Conservation (phyloP, 2,888 invertebrate species). For the Oxycera nigricornis region DNA sequence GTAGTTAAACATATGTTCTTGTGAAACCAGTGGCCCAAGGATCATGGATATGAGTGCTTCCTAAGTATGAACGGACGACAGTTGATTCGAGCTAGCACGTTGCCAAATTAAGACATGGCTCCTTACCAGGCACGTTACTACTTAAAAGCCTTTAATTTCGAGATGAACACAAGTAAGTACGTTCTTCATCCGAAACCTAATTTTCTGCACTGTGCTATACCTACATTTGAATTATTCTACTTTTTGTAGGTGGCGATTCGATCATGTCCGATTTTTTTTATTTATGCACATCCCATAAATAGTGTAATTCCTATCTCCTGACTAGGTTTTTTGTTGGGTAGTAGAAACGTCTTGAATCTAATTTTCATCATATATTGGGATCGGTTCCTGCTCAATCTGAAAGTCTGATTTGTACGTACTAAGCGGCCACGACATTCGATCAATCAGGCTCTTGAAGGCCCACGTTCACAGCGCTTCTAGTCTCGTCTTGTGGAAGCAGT, state of each 20-base stretch:
- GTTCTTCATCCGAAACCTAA: no score
- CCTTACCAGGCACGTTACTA: no score
- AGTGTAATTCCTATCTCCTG: not conserved
- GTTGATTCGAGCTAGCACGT: no score
- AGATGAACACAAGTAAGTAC: no score
- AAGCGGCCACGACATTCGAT: not conserved
- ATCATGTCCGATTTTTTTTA: not conserved
- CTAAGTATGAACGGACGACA: no score
- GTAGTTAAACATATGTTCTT: no score
- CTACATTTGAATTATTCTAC: not conserved
- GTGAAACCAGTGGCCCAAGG: no score
- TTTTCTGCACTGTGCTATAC: not conserved
- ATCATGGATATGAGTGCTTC: no score
- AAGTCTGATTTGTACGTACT: conserved; percentile 28
- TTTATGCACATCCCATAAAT: not conserved
- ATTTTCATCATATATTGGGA: conserved; percentile 1
- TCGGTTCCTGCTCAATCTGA: conserved; percentile 30
- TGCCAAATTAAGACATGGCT: no score
- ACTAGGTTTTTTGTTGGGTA: not conserved
- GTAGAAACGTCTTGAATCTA: not conserved
- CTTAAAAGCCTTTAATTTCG: no score
- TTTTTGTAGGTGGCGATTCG: not conserved
- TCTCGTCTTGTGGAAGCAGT: not conserved
- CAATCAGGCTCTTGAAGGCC: not conserved
- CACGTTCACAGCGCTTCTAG: not conserved